A percentile compares a stretch with the other conserved stretches of the same genome.
These are phyloP conservation scores for Drosophila tanythrix DNA, from an alignment of 2,888 invertebrate species.

Conservation along the genomic window DNA sequence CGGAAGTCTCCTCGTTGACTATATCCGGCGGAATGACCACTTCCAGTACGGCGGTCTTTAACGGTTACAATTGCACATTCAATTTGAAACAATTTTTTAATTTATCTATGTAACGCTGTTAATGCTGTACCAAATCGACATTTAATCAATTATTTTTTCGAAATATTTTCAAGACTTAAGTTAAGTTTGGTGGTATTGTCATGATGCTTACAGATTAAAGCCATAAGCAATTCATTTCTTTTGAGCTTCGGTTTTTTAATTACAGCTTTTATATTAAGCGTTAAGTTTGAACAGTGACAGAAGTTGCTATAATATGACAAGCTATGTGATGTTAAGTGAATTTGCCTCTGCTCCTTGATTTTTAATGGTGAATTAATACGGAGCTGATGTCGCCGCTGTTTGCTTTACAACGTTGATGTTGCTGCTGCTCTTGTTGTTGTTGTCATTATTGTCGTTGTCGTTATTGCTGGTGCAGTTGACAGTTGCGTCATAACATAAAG, in stretches of 20 bases:
- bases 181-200: background rate
- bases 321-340: conserved; percentile 49
- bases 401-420: conserved; percentile 2
- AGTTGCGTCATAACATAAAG: conserved; percentile 67
- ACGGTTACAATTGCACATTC: background rate
- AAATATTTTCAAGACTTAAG: background rate
- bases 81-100: background rate
- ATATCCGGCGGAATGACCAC: conserved; percentile 97
- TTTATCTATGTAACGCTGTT: background rate
- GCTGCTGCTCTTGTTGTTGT: conserved; percentile 27
- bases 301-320: conserved; percentile 22
- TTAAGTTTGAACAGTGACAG: background rate
- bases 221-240: background rate
- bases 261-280: background rate
- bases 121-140: background rate
- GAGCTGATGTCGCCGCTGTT: conserved; percentile 14
- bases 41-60: conserved; percentile 93
- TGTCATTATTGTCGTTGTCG: conserved; percentile 5
- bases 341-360: conserved; percentile 27
- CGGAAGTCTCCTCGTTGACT: conserved; percentile 94
- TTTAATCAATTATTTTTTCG: background rate
- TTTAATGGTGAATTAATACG: conserved; percentile 40
- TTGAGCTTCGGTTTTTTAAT: background rate
- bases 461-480: conserved; percentile 65
- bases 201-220: background rate